Evolutionary conservation across 2,888 invertebrate species (phyloP).

Genomic region (Brenthis ino): DNA sequence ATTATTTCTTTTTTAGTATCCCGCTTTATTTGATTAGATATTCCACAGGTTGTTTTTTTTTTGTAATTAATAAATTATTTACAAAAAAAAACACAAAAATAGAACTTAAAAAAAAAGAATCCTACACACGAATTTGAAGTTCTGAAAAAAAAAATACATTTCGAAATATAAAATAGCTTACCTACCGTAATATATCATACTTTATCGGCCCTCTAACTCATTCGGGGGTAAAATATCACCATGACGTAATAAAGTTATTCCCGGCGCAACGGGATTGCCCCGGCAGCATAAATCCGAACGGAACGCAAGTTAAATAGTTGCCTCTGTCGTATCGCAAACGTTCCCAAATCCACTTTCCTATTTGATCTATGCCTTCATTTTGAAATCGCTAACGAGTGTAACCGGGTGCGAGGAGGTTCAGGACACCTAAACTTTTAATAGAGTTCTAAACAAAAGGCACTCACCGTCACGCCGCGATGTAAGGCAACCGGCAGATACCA

Average conservation of each 20-base stretch:
- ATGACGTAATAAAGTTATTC: slow-evolving; percentile 38
- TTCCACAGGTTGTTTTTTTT: no score
- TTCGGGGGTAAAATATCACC: slow-evolving; percentile 36
- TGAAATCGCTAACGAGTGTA: slow-evolving; percentile 51
- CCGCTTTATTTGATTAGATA: no score
- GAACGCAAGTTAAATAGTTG: slow-evolving; percentile 40
- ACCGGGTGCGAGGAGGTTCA: slow-evolving; percentile 45
- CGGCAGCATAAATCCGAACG: slow-evolving; percentile 37
- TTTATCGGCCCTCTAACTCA: slow-evolving; percentile 35
- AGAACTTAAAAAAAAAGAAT: neutral
- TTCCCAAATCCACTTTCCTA: slow-evolving; percentile 40
- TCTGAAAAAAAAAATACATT: slow-evolving; percentile 8
- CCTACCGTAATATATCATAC: slow-evolving; percentile 29
- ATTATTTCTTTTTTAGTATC: no score
- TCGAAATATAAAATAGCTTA: slow-evolving; percentile 15
- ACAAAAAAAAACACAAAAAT: no score
- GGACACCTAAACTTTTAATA: slow-evolving; percentile 44
- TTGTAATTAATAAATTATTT: no score
- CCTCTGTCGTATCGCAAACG: slow-evolving; percentile 30
- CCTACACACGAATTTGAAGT: neutral
- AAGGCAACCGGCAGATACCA: neutral
- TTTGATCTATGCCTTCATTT: slow-evolving; percentile 43
- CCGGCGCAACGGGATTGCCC: slow-evolving; percentile 31
- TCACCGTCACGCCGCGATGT: slow-evolving; percentile 38
- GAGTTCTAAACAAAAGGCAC: slow-evolving; percentile 59